Evolutionary conservation across 2,797 vertebrate species (phyloP), one percentile per base, ranked within the genome.

Genomic region (Sorex maritimensis): DNA sequence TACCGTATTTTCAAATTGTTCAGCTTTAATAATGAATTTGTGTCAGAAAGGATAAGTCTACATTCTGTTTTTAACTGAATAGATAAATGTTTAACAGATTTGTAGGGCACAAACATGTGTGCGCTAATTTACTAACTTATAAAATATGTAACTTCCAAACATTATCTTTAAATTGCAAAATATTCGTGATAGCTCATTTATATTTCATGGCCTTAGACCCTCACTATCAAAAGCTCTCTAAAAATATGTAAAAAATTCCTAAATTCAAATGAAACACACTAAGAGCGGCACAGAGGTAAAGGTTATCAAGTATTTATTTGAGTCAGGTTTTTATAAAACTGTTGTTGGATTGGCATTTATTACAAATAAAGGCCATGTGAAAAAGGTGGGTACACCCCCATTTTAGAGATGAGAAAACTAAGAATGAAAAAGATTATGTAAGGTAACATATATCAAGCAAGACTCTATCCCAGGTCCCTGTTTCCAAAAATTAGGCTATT

Each of bases 111-210:
- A 7, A 74, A 65, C 41, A 68, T 67, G 58, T 46, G 49, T 79
- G 28, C 15, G 9, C n/a, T 75, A 88, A 88, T 10, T 83, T 89
- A 52, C n/a, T 49, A 91, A 74, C 15, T 86, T 34, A 78, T 4
- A 91, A 80, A 92, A 90, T 34, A 9, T 19, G 1, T 69, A 90
- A 74, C 28, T 86, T 77, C 72, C 30, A 63, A 83, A 86, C 34
- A 13, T 74, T 79, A 61, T 83, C 91, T 69, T 71, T 19, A 72
- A 23, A 68, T 5, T 91, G n/a, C 9, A 95, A 81, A 92, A 86
- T 21, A 88, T 38, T 10, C 41, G 85, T 21, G n/a, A 81, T 69
- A 55, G 73, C 12, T 68, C 90, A 68, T 38, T 52, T 91, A 17
- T 1, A 78, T 11, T 26, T 90, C 41, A 74, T 44, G 15, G 17